Conservation (phyloP, 1,140 invertebrate genomes). For the Rhynchophorus ferrugineus region DNA sequence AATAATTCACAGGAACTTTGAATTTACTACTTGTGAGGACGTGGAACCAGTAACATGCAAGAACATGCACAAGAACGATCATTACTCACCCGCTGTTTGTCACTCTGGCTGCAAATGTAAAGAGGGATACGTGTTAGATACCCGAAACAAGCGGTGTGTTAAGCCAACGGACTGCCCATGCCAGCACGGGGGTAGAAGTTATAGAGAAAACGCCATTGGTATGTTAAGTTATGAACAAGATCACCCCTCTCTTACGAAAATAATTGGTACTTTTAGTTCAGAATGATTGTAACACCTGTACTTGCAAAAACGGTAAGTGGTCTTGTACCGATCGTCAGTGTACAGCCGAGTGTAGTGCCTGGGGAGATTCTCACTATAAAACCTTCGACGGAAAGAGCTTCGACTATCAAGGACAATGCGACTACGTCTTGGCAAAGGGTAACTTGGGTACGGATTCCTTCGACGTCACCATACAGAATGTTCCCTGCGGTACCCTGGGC, state of each 20-base stretch:
- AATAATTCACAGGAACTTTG: conserved; percentile 45
- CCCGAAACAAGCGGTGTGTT: conserved; percentile 59
- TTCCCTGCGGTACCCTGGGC: conserved; percentile 76
- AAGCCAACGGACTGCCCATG: conserved; percentile 69
- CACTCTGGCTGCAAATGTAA: conserved; percentile 71
- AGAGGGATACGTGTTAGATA: conserved; percentile 65
- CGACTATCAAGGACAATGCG: conserved; percentile 83
- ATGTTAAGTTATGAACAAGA: not conserved
- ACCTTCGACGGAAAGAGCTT: conserved; percentile 78
- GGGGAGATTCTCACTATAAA: conserved; percentile 82
- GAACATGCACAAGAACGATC: conserved; percentile 61
- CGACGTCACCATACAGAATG: conserved; percentile 61
- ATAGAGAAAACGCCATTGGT: conserved; percentile 58
- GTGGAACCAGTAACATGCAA: conserved; percentile 71
- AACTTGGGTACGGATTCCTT: conserved; percentile 54
- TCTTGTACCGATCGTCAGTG: conserved; percentile 56
- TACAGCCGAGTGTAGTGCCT: conserved; percentile 64
- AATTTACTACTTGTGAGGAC: conserved; percentile 69
- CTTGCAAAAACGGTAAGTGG: conserved; percentile 61
- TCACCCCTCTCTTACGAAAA: not conserved
- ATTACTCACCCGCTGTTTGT: conserved; percentile 51
- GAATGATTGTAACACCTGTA: conserved; percentile 41
- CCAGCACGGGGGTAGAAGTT: conserved; percentile 78
- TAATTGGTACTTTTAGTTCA: conserved; percentile 22
- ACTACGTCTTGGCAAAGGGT: conserved; percentile 76